A percentile compares a stretch with the other conserved stretches of the same genome.
phyloP scores from a whole-genome alignment of 2,888 invertebrate species.

The Pseudococcus jackbeardsleyi region DNA sequence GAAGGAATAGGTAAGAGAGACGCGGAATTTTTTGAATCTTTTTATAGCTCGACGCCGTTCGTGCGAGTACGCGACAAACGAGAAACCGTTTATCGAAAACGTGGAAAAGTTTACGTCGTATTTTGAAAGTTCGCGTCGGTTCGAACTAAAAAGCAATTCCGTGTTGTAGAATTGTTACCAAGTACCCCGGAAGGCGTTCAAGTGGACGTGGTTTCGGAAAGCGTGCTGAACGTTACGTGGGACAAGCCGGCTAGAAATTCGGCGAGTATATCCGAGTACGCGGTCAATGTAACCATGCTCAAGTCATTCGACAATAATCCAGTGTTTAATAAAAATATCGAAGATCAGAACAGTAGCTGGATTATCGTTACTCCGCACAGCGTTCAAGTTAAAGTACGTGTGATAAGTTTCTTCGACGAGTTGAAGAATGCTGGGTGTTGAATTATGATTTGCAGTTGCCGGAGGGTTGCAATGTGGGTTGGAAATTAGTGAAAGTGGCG shows the following conservation, averaged over 20 bases:
- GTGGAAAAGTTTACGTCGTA: background rate
- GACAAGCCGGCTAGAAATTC: slow-evolving; percentile 76
- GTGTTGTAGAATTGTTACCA: slow-evolving; percentile 78
- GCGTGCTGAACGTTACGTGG: slow-evolving; percentile 82
- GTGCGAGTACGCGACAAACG: background rate
- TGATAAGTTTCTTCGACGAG: background rate
- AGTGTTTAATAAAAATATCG: slow-evolving; percentile 62
- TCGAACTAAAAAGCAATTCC: slow-evolving; percentile 37
- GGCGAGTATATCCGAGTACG: slow-evolving; percentile 77
- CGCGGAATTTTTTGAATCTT: background rate
- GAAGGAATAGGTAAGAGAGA: slow-evolving; percentile 78
- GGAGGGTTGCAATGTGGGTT: no score
- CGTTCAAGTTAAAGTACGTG: slow-evolving; percentile 72
- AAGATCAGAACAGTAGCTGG: slow-evolving; percentile 69
- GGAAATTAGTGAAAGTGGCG: no score
- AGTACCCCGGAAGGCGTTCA: slow-evolving; percentile 81
- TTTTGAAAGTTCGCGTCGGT: background rate
- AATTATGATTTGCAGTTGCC: background rate
- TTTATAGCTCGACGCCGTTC: background rate
- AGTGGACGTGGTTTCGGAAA: slow-evolving; percentile 81
- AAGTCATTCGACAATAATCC: slow-evolving; percentile 75
- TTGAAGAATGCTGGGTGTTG: background rate
- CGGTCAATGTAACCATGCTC: slow-evolving; percentile 80
- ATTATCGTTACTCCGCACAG: slow-evolving; percentile 69
- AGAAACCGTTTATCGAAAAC: slow-evolving; percentile 14